phyloP scores from a whole-genome alignment of 2,888 invertebrate genomes.

The Cosmia trapezina region DNA sequence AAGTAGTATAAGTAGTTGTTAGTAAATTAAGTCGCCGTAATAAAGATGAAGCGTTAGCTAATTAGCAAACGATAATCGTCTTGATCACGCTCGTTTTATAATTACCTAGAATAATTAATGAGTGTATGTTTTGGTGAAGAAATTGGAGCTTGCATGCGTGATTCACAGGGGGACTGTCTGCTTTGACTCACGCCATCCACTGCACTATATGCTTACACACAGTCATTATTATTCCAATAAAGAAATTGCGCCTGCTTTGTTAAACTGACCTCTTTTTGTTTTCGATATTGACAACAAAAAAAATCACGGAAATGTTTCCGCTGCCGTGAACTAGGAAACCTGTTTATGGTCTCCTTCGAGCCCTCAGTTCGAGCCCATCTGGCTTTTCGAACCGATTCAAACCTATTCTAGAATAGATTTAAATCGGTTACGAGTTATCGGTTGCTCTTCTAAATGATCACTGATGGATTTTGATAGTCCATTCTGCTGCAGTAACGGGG shows the following conservation, averaged over 20 bases:
- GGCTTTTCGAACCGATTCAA: background rate
- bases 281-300: slow-evolving; percentile 32
- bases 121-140: slow-evolving; percentile 63
- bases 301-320: slow-evolving; percentile 37
- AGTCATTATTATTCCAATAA: slow-evolving; percentile 61
- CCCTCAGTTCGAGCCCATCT: background rate
- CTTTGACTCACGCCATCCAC: slow-evolving; percentile 60
- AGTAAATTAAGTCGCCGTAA: slow-evolving; percentile 35
- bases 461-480: background rate
- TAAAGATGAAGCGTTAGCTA: slow-evolving; percentile 29
- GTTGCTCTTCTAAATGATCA: background rate
- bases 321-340: background rate
- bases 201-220: slow-evolving; percentile 48
- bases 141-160: slow-evolving; percentile 63
- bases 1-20: slow-evolving; percentile 10
- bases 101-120: slow-evolving; percentile 62
- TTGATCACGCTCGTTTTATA: slow-evolving; percentile 46
- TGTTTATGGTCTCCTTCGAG: background rate
- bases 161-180: slow-evolving; percentile 53
- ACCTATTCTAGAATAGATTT: background rate
- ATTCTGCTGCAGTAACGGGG: no score
- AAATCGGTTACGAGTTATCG: no score
- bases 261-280: slow-evolving; percentile 59
- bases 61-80: slow-evolving; percentile 39
- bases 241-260: slow-evolving; percentile 55